A percentile compares a stretch with the other conserved stretches of the same genome.
Conservation (phyloP, 92 coral and sea anemone species). For the Plumapathes pennacea region DNA sequence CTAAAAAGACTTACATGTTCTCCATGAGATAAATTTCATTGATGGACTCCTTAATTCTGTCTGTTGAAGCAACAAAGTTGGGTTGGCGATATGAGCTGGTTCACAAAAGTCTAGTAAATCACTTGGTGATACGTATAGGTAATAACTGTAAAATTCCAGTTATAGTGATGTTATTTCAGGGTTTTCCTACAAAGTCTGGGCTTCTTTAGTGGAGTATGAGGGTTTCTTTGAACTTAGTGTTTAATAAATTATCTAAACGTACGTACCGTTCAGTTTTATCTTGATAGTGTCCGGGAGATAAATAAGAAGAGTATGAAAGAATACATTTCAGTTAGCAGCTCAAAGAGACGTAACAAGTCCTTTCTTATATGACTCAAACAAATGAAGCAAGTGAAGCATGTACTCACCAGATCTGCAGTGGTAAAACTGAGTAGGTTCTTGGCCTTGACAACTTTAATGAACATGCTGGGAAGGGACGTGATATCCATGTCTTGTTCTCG, state of each 20-base stretch:
- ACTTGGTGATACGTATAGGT: no score
- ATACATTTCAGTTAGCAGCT: neutral
- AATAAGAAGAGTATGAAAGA: neutral
- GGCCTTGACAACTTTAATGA: constrained; percentile 76
- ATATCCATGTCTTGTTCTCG: constrained; percentile 59
- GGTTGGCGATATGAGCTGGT: neutral
- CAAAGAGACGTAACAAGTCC: neutral
- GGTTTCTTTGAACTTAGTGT: no score
- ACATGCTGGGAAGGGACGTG: constrained; percentile 73
- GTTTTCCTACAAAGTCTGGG: no score
- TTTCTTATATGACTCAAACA: no score
- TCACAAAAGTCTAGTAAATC: no score
- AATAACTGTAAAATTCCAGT: no score
- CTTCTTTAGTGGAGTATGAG: no score
- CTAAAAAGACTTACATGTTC: constrained; percentile 71
- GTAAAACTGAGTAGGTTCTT: constrained; percentile 74
- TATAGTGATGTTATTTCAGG: no score
- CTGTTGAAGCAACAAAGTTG: constrained; percentile 24
- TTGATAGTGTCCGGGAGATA: neutral
- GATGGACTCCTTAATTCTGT: constrained; percentile 89
- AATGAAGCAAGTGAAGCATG: no score
- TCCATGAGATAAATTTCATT: constrained; percentile 98
- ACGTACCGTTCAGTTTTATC: constrained; percentile 40
- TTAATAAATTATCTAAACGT: neutral
- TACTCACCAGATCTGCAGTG: constrained; percentile 85